Base-by-base conservation (phyloP, 2,888 invertebrate species). In the Folsomia manolachei region DNA sequence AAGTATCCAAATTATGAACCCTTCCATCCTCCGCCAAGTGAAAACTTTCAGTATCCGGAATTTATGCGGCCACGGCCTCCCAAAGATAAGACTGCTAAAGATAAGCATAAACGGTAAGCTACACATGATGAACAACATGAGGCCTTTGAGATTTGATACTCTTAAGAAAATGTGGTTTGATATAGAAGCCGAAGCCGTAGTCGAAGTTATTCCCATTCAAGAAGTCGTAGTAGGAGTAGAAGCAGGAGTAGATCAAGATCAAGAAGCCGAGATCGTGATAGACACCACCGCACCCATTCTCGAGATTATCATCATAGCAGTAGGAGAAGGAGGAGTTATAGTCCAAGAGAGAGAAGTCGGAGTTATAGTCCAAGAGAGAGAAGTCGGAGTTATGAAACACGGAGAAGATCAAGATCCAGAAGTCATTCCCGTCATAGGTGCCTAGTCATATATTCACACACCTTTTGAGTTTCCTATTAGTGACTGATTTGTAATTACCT, bases 1-100 rank as follows among this genome's bases (percentile, higher is more conserved):
- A 66, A 66, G 65, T 66, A 66, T 21, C 65, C 65, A 4, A 66
- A 66, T 27, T 66, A 66, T 39, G 65, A 66, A 23, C 65, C 65
- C 21, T 66, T 66, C 24, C 65, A 66, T 52, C 65, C 65, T 1
- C 65, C 65, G 4, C 65, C 65, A 21, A 14, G 19, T n/a, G 65
- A 66, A n/a, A 24, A 66, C 23, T 66, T 66, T 23, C 27, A 66
- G 23, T 66, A 66, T 24, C 65, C 65, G 2, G 11, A 9, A 11
- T 39, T 27, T 9, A 66, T 66, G 65, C 51, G 39, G 7, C 65
- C 65, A n/a, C 65, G n/a, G n/a, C n/a, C n/a, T n/a, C n/a, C n/a
- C n/a, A n/a, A n/a, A n/a, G n/a, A n/a, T n/a, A n/a, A n/a, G n/a
- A n/a, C n/a, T n/a, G n/a, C 65, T 24, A 18, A 7, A 56, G 19